Evolutionary conservation across 2,113 vertebrate genomes (phyloP).

Genomic region (Stigmatopora nigra): DNA sequence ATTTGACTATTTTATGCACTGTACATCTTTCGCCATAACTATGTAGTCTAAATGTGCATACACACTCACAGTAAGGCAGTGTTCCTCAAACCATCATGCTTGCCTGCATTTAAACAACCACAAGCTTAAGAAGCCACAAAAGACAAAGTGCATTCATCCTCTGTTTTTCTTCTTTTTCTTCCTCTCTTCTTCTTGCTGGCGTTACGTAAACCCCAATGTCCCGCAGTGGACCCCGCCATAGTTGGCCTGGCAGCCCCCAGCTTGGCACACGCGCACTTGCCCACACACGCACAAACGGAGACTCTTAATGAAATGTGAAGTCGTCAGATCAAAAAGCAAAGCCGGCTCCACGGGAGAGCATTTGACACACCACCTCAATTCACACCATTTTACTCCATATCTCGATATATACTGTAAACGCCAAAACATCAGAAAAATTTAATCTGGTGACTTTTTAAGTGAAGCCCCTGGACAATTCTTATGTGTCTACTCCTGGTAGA

Average conservation of each 20-base stretch:
- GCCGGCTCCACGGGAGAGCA: neutral
- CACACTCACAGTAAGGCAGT: neutral
- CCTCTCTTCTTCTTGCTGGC: conserved; percentile 29
- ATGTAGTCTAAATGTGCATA: neutral
- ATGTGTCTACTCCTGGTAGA: neutral
- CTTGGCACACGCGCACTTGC: conserved; percentile 21
- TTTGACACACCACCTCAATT: neutral
- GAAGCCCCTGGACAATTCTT: neutral
- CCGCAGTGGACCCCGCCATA: conserved; percentile 23
- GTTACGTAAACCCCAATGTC: conserved; percentile 32
- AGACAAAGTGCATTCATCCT: conserved; percentile 25
- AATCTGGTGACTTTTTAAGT: neutral
- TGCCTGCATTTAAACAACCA: neutral
- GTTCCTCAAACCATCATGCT: neutral
- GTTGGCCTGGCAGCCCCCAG: conserved; percentile 23
- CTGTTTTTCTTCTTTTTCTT: neutral
- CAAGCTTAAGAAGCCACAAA: conserved; percentile 36
- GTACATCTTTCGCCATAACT: no score
- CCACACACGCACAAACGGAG: conserved; percentile 6
- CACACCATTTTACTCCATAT: neutral
- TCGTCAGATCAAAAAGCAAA: conserved; percentile 20
- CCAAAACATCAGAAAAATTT: neutral
- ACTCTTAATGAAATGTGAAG: conserved; percentile 45
- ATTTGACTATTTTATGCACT: no score
- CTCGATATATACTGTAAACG: neutral